Base-by-base conservation (phyloP, 2,888 invertebrate genomes). In the Amphipyra tragopoginis region DNA sequence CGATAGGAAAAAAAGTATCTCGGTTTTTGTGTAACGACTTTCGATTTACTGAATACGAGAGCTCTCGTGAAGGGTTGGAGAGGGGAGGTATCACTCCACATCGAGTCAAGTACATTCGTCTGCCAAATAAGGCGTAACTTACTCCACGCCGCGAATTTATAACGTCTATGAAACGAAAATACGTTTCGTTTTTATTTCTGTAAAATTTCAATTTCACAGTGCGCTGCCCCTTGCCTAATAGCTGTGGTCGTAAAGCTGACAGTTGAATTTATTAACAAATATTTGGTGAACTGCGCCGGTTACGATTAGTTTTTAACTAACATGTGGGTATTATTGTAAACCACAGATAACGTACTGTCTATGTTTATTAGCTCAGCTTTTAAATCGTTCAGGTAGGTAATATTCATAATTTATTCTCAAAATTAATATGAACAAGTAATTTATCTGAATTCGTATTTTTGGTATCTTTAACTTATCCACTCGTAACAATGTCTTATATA, bases 71-170 rank as follows among this genome's bases (percentile, higher is more conserved):
- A 90, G 91, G 90, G 90, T 90, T 90, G 86, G 85, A 84, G 86
- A 84, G 85, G 87, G 88, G 88, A 84, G 88, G 87, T 88, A 91
- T 90, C 90, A 88, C 89, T 88, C 84, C 86, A 86, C 89, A 86
- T 83, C 83, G 84, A 84, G 85, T 90, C 86, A 83, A 91, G 90
- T 86, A 88, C 85, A 86, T 89, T 88, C 89, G 86, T 86, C 88
- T 87, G 85, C 86, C 87, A 92, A 93, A 93, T 92, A 92, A 90
- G 88, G 93, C 92, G 92, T 91, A 90, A 91, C 90, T 85, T 86
- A 89, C 87, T 86, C 85, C 78, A 71, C 80, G 80, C 82, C 82
- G 76, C 83, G 80, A 88, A 87, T 89, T 87, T 89, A 89, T 84
- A 82, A 83, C 83, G 75, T 79, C 84, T 83, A 85, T 86, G 80